Conservation (phyloP, 1,140 invertebrate genomes). For the Diachasma alloeum region DNA sequence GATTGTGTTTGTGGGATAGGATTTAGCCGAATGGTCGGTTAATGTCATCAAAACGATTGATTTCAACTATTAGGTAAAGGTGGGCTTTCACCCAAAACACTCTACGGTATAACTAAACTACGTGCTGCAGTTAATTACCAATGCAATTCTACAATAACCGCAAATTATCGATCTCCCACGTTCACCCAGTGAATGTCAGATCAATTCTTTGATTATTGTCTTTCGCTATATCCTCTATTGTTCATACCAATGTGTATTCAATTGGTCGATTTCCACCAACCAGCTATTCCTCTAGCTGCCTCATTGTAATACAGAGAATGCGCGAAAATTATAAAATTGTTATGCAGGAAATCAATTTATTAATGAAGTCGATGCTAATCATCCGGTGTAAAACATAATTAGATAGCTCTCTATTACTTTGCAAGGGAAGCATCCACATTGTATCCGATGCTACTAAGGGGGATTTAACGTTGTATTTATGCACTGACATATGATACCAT, state of each 20-base stretch:
- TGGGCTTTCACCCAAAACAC: slow-evolving; percentile 11
- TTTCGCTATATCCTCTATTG: background rate
- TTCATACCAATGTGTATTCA: background rate
- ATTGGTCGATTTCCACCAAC: background rate
- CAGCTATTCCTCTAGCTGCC: background rate
- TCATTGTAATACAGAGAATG: background rate
- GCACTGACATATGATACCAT: too few species aligned
- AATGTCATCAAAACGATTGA: slow-evolving; percentile 32
- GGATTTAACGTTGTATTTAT: too few species aligned
- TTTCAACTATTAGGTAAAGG: slow-evolving; percentile 28
- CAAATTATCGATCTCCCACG: slow-evolving; percentile 20
- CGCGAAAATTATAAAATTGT: background rate
- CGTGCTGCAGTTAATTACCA: background rate
- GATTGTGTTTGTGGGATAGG: slow-evolving; percentile 17
- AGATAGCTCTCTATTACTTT: too few species aligned
- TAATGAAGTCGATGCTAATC: background rate
- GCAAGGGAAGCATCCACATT: too few species aligned
- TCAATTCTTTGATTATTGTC: slow-evolving; percentile 25
- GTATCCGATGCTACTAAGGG: too few species aligned
- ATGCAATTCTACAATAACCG: slow-evolving; percentile 22
- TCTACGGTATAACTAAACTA: background rate
- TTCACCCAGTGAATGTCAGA: background rate
- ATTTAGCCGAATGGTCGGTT: slow-evolving; percentile 20
- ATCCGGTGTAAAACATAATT: background rate
- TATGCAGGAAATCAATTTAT: background rate